These are phyloP conservation scores for Halcyon leucocephala DNA, from an alignment of 2,797 vertebrate genomes.

Conservation along the genomic window DNA sequence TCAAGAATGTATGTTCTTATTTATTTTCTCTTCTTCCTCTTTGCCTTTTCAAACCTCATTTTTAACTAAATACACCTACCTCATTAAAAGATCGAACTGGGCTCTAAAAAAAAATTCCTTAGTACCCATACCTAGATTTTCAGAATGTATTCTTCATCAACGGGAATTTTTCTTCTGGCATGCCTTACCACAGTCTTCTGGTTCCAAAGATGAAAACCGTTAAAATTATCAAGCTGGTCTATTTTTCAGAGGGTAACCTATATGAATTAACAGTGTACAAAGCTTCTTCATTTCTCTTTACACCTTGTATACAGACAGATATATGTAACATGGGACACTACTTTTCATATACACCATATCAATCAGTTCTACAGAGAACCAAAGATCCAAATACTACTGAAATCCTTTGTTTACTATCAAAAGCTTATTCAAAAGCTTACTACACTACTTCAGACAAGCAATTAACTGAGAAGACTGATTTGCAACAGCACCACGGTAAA, in stretches of 20 bases:
- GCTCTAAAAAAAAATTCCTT: neutral
- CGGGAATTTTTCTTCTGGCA: neutral
- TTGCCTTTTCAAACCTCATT: neutral
- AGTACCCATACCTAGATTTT: neutral
- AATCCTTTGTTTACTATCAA: neutral
- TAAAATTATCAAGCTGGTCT: neutral
- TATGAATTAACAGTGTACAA: neutral
- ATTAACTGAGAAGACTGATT: neutral
- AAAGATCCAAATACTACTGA: neutral
- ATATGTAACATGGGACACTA: neutral
- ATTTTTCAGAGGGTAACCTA: neutral
- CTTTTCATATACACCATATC: neutral
- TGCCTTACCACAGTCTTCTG: neutral
- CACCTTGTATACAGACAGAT: neutral
- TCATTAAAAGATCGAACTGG: neutral
- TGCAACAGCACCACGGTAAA: neutral
- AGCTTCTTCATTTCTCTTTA: neutral
- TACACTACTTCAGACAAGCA: neutral
- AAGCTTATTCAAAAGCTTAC: neutral
- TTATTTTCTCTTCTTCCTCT: neutral
- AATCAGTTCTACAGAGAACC: neutral
- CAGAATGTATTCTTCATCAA: neutral
- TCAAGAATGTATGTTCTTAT: neutral
- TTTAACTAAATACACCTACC: neutral
- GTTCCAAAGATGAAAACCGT: neutral